Evolutionary conservation across 53 echinoderm and acorn worm genomes (phyloP).

Genomic region (Hippasteria phrygiana): DNA sequence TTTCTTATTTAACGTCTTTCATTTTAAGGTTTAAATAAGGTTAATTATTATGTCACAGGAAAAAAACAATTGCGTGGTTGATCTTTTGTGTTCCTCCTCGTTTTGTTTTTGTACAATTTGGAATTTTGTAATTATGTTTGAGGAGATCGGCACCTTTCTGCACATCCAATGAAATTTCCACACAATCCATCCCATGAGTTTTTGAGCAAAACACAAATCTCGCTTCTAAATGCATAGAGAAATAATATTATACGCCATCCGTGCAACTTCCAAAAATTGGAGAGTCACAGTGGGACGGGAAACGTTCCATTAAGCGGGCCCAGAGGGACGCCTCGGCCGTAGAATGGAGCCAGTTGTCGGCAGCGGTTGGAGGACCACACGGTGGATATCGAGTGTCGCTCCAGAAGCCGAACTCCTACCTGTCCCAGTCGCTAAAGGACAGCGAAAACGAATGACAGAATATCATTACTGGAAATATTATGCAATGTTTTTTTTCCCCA

Average conservation of each 20-base stretch:
- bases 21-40: too few relatives aligned
- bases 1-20: too few relatives aligned
- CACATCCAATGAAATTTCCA: not conserved
- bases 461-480: too few relatives aligned
- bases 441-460: too few relatives aligned
- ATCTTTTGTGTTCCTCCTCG: not conserved
- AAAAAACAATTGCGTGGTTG: too few relatives aligned
- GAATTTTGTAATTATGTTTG: not conserved
- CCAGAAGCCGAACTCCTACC: not conserved
- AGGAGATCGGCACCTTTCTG: not conserved
- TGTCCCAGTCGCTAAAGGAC: not conserved
- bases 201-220: not conserved
- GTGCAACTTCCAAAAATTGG: not conserved
- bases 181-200: not conserved
- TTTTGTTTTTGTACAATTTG: not conserved
- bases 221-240: not conserved
- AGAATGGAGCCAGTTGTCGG: not conserved
- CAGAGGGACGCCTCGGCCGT: not conserved
- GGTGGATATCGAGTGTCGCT: not conserved
- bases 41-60: too few relatives aligned
- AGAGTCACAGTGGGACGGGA: not conserved
- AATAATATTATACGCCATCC: not conserved
- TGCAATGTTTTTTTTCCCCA: too few relatives aligned
- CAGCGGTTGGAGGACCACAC: not conserved
- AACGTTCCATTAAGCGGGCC: conserved; percentile 9